Percentiles rank a stretch among this genome's conserved stretches.
Evolutionary conservation across 2,113 vertebrate species (phyloP).

Genomic region (Furnarius figulus): DNA sequence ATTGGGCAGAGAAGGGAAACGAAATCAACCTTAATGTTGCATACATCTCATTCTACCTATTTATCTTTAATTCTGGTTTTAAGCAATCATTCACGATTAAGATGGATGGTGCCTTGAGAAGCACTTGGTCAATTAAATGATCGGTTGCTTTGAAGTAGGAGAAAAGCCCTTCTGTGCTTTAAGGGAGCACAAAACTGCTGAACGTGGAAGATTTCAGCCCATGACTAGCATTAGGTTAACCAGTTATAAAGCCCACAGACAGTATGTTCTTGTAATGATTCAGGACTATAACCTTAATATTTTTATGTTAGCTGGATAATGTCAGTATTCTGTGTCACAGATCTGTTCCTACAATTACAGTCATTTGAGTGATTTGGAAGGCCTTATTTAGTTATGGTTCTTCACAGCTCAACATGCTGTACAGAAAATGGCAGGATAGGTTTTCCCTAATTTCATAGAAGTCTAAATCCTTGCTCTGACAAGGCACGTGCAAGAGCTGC

Average conservation of each 20-base stretch:
- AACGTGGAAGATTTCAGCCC: not conserved
- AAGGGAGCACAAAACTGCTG: not conserved
- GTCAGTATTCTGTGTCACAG: not conserved
- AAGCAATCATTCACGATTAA: not conserved
- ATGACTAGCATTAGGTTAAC: not conserved
- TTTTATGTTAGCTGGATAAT: not conserved
- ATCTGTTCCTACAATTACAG: not conserved
- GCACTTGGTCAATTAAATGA: not conserved
- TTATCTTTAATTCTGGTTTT: not conserved
- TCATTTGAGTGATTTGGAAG: not conserved
- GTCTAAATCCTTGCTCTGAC: not conserved
- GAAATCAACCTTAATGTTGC: not conserved
- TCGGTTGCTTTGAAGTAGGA: not conserved
- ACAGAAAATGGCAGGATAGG: not conserved
- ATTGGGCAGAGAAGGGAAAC: not conserved
- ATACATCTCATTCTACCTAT: not conserved
- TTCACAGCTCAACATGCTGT: not conserved
- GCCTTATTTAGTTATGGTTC: not conserved
- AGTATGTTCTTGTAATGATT: not conserved
- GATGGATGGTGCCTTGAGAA: not conserved
- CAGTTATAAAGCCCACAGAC: not conserved
- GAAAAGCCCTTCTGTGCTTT: not conserved
- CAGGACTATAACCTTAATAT: not conserved
- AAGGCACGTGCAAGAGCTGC: not conserved
- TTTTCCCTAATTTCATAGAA: not conserved